These are phyloP conservation scores for Myiothlypis chrysogaster DNA, from an alignment of 2,797 vertebrate genomes.

Conservation along the genomic window DNA sequence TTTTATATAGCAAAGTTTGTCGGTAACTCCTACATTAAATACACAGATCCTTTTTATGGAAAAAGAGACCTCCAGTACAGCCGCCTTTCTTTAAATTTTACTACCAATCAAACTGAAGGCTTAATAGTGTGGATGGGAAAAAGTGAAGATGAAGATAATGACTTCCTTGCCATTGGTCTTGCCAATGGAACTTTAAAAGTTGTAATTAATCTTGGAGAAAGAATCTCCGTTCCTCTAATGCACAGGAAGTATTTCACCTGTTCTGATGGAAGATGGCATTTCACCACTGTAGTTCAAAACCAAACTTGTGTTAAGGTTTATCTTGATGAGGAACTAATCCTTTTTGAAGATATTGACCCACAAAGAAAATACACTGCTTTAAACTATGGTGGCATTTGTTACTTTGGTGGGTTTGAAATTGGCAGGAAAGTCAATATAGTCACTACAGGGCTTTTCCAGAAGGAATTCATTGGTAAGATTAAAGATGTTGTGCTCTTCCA, in stretches of 20 bases:
- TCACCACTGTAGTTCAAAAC: constrained; percentile 76
- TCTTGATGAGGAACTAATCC: constrained; percentile 72
- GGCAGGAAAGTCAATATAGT: constrained; percentile 72
- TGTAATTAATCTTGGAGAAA: constrained; percentile 85
- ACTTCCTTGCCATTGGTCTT: constrained; percentile 86
- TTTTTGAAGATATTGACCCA: constrained; percentile 82
- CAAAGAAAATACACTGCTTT: constrained; percentile 82
- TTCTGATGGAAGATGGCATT: constrained; percentile 78
- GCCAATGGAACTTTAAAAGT: constrained; percentile 78
- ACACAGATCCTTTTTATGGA: constrained; percentile 76
- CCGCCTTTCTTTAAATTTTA: constrained; percentile 81
- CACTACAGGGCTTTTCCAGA: constrained; percentile 82
- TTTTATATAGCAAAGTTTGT: constrained; percentile 76
- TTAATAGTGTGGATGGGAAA: constrained; percentile 86
- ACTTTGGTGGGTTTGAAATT: constrained; percentile 87
- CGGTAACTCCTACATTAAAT: constrained; percentile 85
- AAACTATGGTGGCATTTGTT: constrained; percentile 81
- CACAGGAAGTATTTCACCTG: constrained; percentile 66
- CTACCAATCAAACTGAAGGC: constrained; percentile 67
- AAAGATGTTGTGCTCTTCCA: constrained; percentile 82
- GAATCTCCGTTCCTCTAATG: constrained; percentile 71
- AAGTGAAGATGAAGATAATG: constrained; percentile 81
- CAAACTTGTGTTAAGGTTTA: constrained; percentile 79
- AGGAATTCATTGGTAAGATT: constrained; percentile 81
- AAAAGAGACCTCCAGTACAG: constrained; percentile 77